phyloP scores from a whole-genome alignment of 2,113 vertebrate species.

The Trematocara nigrifrons region DNA sequence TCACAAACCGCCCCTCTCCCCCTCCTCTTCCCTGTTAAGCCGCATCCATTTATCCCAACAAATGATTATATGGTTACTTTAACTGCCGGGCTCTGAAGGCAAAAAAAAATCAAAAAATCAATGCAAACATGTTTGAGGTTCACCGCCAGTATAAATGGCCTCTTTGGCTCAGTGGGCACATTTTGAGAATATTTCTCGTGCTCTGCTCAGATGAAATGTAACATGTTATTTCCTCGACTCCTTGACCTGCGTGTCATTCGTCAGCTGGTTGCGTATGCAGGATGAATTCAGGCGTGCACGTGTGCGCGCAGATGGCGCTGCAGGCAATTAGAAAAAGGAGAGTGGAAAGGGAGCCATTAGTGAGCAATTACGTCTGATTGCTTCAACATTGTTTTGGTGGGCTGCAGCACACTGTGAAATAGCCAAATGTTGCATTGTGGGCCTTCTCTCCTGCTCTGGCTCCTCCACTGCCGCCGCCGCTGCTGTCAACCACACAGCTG shows the following conservation, averaged over 20 bases:
- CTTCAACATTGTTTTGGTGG: slow-evolving; percentile 71
- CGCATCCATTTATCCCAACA: neutral
- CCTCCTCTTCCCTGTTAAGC: neutral
- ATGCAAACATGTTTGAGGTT: slow-evolving; percentile 16
- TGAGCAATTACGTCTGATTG: slow-evolving; percentile 67
- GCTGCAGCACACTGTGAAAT: slow-evolving; percentile 65
- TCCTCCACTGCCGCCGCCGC: neutral
- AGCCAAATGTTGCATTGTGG: slow-evolving; percentile 56
- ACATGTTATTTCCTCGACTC: neutral
- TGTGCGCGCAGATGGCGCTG: slow-evolving; percentile 44
- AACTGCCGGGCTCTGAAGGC: neutral
- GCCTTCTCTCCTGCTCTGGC: neutral
- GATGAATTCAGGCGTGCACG: neutral
- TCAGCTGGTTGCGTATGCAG: neutral
- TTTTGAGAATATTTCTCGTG: neutral
- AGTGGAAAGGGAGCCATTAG: slow-evolving; percentile 69
- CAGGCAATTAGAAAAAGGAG: slow-evolving; percentile 63
- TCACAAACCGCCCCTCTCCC: neutral
- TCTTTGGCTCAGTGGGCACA: neutral
- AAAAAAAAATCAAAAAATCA: neutral
- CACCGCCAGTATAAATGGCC: neutral
- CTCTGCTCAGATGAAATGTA: neutral
- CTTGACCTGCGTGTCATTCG: neutral
- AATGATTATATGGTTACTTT: neutral
- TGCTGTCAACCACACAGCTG: neutral